Evolutionary conservation across 2,113 vertebrate genomes (phyloP), one percentile per base, ranked within the genome.

Genomic region (Scopus umbretta): DNA sequence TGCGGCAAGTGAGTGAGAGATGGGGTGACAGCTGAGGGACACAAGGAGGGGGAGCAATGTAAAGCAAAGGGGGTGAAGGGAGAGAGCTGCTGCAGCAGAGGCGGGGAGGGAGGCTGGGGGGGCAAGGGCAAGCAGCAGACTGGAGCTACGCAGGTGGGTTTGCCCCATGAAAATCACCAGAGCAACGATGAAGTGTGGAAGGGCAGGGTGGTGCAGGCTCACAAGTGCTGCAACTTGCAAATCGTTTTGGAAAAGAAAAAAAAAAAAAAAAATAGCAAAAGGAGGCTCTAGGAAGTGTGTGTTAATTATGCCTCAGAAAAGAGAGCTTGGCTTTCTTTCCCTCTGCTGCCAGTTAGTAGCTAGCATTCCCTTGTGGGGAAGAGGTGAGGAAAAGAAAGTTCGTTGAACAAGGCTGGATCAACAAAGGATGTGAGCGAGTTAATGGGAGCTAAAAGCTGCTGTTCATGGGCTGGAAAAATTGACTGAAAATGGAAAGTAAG

Each of bases 121-220:
- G 32, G 15, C 15, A 6, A 23, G 40, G 12, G 34, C 52, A 42
- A 58, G 32, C 14, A 25, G 34, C 7, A 15, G 16, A n/a, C 9
- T 20, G 11, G n/a, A 40, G 49, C n/a, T 30, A 3, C 2, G 5
- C 22, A 32, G 50, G 7, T 0, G 1, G 30, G 8, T 32, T 59
- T 72, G 34, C 34, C 26, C 5, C 12, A 0, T 83, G 52, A 3
- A 59, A 55, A 47, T 61, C 11, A 4, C 55, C 16, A 7, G 5
- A 20, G 38, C 42, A 29, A 17, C 61, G 40, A 4, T 23, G 16
- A 36, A 20, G 20, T 8, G 12, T 53, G 38, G 42, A 50, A 14
- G 16, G 16, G 42, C 10, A 18, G n/a, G 5, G 38, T 0, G 1
- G 13, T n/a, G 25, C 20, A 30, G 74, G 52, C 23, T 47, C 11